Evolutionary conservation across 2,113 vertebrate species (phyloP), one percentile per base, ranked within the genome.

Genomic region (Lonchura striata): DNA sequence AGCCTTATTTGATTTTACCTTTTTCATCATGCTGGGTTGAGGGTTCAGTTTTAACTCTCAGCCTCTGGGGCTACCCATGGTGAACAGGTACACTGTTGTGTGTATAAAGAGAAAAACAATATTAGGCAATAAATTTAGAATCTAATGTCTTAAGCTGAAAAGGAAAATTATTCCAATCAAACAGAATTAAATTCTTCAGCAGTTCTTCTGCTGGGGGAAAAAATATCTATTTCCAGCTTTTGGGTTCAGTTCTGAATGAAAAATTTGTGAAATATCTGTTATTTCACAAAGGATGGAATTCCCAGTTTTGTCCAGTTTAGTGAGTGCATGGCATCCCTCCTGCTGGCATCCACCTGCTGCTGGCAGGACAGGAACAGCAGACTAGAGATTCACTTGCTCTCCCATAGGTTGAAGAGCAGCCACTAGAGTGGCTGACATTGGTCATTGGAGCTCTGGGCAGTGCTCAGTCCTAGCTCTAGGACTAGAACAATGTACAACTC

Each of bases 401-500:
- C 21, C 33, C 46, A 2, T 3, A 13, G 13, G 6, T 2, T 72
- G 46, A 66, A 21, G 27, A 70, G 11, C 61, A 75, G n/a, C 42
- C 53, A 6, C 30, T 33, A 30, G 19, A 53, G 21, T 61, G 88
- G 28, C 30, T 30, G 44, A 18, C 49, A n/a, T 75, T 69, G 15
- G 19, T 59, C 14, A 6, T 3, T 25, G 71, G 21, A 72, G 30
- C 18, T 50, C 50, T 21, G 7, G 27, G 30, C 56, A 70, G 7
- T 7, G 17, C 66, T 53, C 33, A 44, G 13, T 33, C 61, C n/a
- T n/a, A 41, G 25, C 41, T 74, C 11, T 24, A n/a, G 60, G 27
- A 30, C 30, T 25, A 11, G 39, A 59, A 10, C 24, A 22, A 1
- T 2, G 15, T 11, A 23, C 17, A 54, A 0, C 8, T 19, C 14